Evolutionary conservation across 2,888 invertebrate species (phyloP).

Genomic region (Drosophila flavopinicola): DNA sequence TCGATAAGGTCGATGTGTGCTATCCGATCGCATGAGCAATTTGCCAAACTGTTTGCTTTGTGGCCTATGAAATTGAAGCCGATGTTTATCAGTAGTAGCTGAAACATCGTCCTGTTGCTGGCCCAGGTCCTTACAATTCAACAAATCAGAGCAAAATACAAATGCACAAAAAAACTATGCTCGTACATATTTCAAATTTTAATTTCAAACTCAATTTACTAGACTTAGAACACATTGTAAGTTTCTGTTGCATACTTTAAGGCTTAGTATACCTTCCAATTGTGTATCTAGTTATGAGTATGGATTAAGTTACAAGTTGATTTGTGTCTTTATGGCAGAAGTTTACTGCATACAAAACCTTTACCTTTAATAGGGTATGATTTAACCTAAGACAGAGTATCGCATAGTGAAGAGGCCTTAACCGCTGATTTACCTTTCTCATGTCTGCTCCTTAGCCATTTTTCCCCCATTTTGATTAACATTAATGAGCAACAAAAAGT

Average conservation of each 20-base stretch:
- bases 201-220: too few species aligned
- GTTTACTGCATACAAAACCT: too few species aligned
- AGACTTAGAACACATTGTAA: background rate
- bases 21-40: conserved; percentile 57
- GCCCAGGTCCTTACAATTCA: conserved; percentile 30
- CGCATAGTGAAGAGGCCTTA: background rate
- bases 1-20: conserved; percentile 56
- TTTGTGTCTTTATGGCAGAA: too few species aligned
- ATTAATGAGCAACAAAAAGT: conserved; percentile 78
- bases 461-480: conserved; percentile 68
- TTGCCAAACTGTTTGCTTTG: conserved; percentile 72
- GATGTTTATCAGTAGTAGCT: conserved; percentile 63
- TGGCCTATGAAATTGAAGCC: conserved; percentile 76
- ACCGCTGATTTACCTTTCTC: conserved; percentile 1
- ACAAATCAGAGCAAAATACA: conserved; percentile 14
- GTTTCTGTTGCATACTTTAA: conserved; percentile 30
- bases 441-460: conserved; percentile 7
- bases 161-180: conserved; percentile 16
- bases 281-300: background rate
- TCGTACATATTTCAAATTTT: too few species aligned
- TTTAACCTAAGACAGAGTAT: conserved; percentile 6
- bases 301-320: too few species aligned
- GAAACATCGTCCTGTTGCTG: conserved; percentile 25
- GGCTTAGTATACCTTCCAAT: background rate
- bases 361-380: too few species aligned